These are phyloP conservation scores for Odontamblyopus lacepedii DNA, from an alignment of 2,797 vertebrate species.

Conservation along the genomic window DNA sequence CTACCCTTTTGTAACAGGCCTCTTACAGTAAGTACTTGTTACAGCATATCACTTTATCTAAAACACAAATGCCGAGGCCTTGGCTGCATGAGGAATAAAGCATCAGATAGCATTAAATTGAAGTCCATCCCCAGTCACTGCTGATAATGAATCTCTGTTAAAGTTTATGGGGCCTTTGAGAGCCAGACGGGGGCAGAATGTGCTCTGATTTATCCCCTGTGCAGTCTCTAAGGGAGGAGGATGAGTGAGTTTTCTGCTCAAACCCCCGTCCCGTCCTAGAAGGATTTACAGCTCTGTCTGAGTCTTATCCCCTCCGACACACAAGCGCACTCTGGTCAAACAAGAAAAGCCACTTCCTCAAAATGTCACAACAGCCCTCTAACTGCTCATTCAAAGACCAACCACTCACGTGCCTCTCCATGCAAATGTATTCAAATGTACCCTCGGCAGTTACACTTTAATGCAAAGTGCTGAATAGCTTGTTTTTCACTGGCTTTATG, in stretches of 20 bases:
- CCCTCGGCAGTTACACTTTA: background rate
- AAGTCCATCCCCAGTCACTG: conserved; percentile 18
- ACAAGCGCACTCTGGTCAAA: conserved; percentile 52
- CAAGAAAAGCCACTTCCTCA: conserved; percentile 69
- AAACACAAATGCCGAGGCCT: conserved; percentile 1
- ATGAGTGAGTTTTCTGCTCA: conserved; percentile 61
- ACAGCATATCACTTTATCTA: conserved; percentile 1
- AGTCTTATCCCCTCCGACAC: conserved; percentile 42
- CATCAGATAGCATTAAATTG: conserved; percentile 14
- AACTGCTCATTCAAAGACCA: conserved; percentile 33
- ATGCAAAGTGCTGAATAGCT: conserved; percentile 9
- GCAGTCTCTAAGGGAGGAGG: conserved; percentile 42
- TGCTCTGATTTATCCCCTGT: conserved; percentile 36
- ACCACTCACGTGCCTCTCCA: conserved; percentile 24
- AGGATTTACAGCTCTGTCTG: conserved; percentile 59
- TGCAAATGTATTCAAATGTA: conserved; percentile 7
- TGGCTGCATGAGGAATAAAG: conserved; percentile 4
- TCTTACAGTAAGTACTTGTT: background rate
- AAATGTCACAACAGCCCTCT: conserved; percentile 63
- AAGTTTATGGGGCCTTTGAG: conserved; percentile 42
- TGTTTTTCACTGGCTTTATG: background rate
- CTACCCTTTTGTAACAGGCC: background rate
- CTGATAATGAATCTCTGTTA: conserved; percentile 38
- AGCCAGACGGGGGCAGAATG: conserved; percentile 19
- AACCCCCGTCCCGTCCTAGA: conserved; percentile 40